These are phyloP conservation scores for Gymnocephalus cernua DNA, from an alignment of 2,113 vertebrate species.

Conservation along the genomic window DNA sequence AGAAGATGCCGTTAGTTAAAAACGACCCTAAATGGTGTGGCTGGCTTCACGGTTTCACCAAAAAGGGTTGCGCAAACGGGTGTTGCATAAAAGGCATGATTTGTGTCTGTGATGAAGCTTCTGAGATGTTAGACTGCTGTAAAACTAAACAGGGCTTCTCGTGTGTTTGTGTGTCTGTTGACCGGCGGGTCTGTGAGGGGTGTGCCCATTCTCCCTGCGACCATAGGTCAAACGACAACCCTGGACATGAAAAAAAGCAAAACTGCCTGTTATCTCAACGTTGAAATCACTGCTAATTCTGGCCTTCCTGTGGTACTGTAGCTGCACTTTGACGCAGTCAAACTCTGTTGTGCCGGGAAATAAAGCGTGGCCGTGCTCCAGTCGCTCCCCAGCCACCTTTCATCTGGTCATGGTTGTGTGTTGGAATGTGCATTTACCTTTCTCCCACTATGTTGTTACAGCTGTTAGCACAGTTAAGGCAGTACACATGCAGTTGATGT, in stretches of 20 bases:
- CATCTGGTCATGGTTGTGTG: not conserved
- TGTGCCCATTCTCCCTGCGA: slow-evolving; percentile 28
- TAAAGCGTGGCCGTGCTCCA: not conserved
- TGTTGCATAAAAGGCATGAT: slow-evolving; percentile 57
- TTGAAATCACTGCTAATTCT: slow-evolving; percentile 68
- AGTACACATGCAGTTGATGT: slow-evolving; percentile 11
- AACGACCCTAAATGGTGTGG: slow-evolving; percentile 75
- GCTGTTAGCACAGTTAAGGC: slow-evolving; percentile 37
- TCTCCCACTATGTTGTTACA: slow-evolving; percentile 26
- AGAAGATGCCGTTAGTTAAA: slow-evolving; percentile 48
- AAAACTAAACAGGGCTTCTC: slow-evolving; percentile 50
- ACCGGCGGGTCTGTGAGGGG: slow-evolving; percentile 46
- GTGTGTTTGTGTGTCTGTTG: slow-evolving; percentile 35
- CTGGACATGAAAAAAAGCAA: slow-evolving; percentile 39
- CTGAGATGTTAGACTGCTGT: slow-evolving; percentile 38
- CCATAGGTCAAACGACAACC: slow-evolving; percentile 56
- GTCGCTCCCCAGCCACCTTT: slow-evolving; percentile 9
- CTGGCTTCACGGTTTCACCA: slow-evolving; percentile 36
- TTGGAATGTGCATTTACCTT: slow-evolving; percentile 15
- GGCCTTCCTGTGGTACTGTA: slow-evolving; percentile 57
- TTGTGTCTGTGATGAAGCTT: slow-evolving; percentile 56
- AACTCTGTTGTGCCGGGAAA: slow-evolving; percentile 1
- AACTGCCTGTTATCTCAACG: slow-evolving; percentile 54
- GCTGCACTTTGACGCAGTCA: slow-evolving; percentile 40
- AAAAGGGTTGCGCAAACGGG: slow-evolving; percentile 21